Base-by-base conservation (phyloP, 2,888 invertebrate genomes). In the Odontocolon sp. region DNA sequence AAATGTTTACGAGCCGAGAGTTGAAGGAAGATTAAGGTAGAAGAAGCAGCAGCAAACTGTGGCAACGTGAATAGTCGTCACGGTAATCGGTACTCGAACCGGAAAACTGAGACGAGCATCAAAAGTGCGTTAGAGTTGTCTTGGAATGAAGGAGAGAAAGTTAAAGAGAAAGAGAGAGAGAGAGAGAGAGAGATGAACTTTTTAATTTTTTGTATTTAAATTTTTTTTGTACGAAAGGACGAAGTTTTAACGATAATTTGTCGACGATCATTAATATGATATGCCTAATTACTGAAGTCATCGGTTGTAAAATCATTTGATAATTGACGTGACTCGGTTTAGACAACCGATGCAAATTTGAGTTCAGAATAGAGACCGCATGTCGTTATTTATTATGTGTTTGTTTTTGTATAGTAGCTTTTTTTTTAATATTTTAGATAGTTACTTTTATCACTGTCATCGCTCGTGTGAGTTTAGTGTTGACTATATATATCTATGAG, bases 1-100 rank as follows among this genome's bases (percentile, higher is more conserved):
- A 77, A 77, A 69, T 57, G 28, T 77, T 72, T 77, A 77, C 72
- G 77, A 72, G 56, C 63, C n/a, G 64, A 42, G 23, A n/a, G n/a
- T 40, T 42, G 59, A 52, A 52, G 64, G 57, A 64, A 69, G 54
- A 74, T 63, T n/a, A n/a, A n/a, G 63, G 50, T 56, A 69, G 63
- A 23, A 57, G 6, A 54, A 16, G 36, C 56, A n/a, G 11, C 36
- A 26, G 59, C 33, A n/a, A n/a, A n/a, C n/a, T n/a, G n/a, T n/a
- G n/a, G n/a, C n/a, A n/a, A n/a, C n/a, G n/a, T n/a, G n/a, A n/a
- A n/a, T n/a, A n/a, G n/a, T n/a, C n/a, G n/a, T n/a, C n/a, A n/a
- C n/a, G n/a, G n/a, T n/a, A n/a, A n/a, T n/a, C n/a, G n/a, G n/a
- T n/a, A n/a, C n/a, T n/a, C n/a, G n/a, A 26, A 26, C 11, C 11